Percentiles rank a stretch among this genome's conserved stretches.
Evolutionary conservation across 2,888 invertebrate species (phyloP).

Genomic region (Pyrrhosoma nymphula): DNA sequence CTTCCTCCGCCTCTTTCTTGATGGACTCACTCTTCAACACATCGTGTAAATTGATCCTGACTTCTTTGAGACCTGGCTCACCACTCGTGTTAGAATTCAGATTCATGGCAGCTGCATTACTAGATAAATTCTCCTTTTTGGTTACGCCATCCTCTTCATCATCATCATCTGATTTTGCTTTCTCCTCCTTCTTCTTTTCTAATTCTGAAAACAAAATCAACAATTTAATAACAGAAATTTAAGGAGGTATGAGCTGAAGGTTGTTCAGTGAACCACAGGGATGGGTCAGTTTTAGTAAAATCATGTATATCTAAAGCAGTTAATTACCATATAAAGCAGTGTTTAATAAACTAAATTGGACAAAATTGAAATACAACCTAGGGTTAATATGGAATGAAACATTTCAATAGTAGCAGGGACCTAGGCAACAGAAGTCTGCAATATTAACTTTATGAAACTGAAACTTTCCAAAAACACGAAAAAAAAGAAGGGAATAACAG

Average conservation of each 20-base stretch:
- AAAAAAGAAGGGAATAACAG: no score
- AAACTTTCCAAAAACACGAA: no score
- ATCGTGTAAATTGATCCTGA: slow-evolving; percentile 71
- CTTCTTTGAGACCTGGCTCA: slow-evolving; percentile 70
- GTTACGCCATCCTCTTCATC: not conserved
- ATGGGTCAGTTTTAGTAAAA: no score
- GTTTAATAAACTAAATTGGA: no score
- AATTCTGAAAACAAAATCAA: not conserved
- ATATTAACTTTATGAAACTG: no score
- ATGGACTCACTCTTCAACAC: slow-evolving; percentile 71
- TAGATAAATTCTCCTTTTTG: not conserved
- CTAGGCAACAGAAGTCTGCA: no score
- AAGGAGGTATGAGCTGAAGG: not conserved
- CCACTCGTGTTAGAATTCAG: not conserved
- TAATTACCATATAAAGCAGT: no score
- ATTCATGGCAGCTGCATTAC: not conserved
- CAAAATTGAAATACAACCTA: no score
- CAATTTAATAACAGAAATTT: not conserved
- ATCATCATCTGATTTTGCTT: slow-evolving; percentile 39
- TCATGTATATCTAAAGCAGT: no score
- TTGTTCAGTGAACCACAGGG: no score
- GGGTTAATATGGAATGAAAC: no score
- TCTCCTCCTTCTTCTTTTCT: slow-evolving; percentile 49
- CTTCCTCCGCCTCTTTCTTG: slow-evolving; percentile 71
- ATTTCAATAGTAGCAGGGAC: no score